Evolutionary conservation across 1,140 invertebrate genomes (phyloP).

Genomic region (Scaptodrosophila lebanonensis): DNA sequence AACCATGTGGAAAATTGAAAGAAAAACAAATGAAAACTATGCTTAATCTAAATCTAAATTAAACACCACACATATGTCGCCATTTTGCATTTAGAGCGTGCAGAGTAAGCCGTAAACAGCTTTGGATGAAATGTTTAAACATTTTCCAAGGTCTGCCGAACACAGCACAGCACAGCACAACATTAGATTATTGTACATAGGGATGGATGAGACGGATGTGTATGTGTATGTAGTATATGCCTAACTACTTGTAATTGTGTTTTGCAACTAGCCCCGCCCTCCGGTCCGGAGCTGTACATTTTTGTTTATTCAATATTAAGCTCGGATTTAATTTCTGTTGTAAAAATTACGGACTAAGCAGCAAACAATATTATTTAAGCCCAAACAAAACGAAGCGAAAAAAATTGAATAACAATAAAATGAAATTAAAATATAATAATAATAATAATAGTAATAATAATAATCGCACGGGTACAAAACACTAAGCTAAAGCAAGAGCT

Average conservation of each 20-base stretch:
- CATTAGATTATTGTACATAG: slow-evolving; percentile 33
- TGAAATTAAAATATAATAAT: slow-evolving; percentile 25
- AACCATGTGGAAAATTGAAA: slow-evolving; percentile 15
- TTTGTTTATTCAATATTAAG: slow-evolving; percentile 27
- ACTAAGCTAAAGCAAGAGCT: slow-evolving; percentile 50
- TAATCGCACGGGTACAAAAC: slow-evolving; percentile 67
- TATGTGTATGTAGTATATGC: slow-evolving; percentile 20
- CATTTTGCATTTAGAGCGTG: slow-evolving; percentile 75
- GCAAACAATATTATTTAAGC: slow-evolving; percentile 10
- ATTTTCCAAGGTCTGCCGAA: slow-evolving; percentile 12
- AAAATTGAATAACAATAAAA: slow-evolving; percentile 39
- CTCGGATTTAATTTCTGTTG: slow-evolving; percentile 32
- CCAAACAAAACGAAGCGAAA: not conserved
- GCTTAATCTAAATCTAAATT: slow-evolving; percentile 48
- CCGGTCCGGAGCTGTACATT: slow-evolving; percentile 8
- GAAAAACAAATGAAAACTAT: slow-evolving; percentile 25
- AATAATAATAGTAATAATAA: slow-evolving; percentile 37
- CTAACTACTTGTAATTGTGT: slow-evolving; percentile 20
- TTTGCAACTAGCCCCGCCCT: no score
- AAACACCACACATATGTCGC: slow-evolving; percentile 60
- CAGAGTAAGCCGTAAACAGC: slow-evolving; percentile 2
- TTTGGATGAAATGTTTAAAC: not conserved
- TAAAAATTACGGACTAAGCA: slow-evolving; percentile 59
- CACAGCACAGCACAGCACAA: slow-evolving; percentile 8
- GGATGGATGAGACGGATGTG: not conserved